Conservation (phyloP, 2,797 vertebrate genomes). For the Sitta carolinensis region DNA sequence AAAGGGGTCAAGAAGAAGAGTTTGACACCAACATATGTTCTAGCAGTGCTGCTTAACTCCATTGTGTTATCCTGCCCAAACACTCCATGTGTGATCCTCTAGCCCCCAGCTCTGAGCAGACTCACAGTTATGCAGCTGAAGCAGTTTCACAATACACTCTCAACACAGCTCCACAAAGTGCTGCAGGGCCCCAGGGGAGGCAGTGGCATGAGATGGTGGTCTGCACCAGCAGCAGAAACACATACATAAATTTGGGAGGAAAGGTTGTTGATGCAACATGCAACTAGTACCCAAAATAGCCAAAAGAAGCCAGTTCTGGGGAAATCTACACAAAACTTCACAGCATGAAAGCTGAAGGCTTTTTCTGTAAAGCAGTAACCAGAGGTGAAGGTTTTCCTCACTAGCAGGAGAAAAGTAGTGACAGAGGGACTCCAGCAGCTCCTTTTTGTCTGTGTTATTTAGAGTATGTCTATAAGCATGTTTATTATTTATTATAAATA, state of each 20-base stretch:
- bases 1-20: neutral
- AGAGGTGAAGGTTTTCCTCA: neutral
- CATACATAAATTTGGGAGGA: neutral
- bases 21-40: neutral
- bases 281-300: neutral
- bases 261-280: neutral
- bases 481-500: neutral
- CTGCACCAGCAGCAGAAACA: neutral
- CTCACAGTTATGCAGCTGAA: neutral
- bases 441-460: neutral
- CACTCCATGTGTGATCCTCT: rapidly evolving
- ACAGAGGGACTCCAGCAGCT: neutral
- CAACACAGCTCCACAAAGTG: neutral
- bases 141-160: neutral
- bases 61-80: neutral
- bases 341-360: rapidly evolving
- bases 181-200: neutral
- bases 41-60: rapidly evolving
- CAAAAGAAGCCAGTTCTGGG: neutral
- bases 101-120: neutral
- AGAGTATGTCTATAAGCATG: neutral
- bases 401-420: neutral
- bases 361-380: neutral
- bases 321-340: neutral
- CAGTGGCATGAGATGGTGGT: neutral